Base-by-base conservation (phyloP, 2,888 invertebrate species). In the Drosophila trichaetosa region DNA sequence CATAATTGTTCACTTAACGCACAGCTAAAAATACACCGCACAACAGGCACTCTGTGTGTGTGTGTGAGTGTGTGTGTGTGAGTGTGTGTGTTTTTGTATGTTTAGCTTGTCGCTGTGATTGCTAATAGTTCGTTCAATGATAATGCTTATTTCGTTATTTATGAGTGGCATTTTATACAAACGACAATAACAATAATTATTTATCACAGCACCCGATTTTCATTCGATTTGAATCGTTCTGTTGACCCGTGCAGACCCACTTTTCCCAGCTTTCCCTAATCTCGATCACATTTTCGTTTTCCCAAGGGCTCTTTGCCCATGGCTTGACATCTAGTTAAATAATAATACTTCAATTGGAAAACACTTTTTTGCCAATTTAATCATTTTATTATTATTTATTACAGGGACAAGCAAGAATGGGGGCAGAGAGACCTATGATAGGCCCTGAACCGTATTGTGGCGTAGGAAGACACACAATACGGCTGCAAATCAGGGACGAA, bases 1-100 rank as follows among this genome's bases (percentile, higher is more conserved):
- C 86, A 86, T 84, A 88, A 85, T 85, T 88, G 88, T 83, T 76
- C 82, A 83, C 83, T 88, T 88, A 86, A 88, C 86, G 88, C 85
- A 88, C 88, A 59, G 64, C 88, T 88, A 88, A 82, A 88, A 85
- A 88, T 88, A 85, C 64, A 67, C 70, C 56, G 62, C 66, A 71
- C 62, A 75, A 70, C 60, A 73, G 73, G 53, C 66, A 83, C 73
- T 69, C 36, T 69, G 52, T 59, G 38, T 69, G 49, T 68, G 24
- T 31, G 36, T 27, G 24, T 24, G 24, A 2, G 24, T 2, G 24
- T 65, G 58, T 64, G 63, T 60, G 69, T 76, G 61, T 60, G 69
- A 74, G 61, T 64, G 68, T 66, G 59, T 64, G 68, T 66, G 56
- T 42, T 36, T 69, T 40, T 70, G 57, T 69, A 54, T 64, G 48